Evolutionary conservation across 2,797 vertebrate species (phyloP), one percentile per base, ranked within the genome.

Genomic region (Borostomias antarcticus): DNA sequence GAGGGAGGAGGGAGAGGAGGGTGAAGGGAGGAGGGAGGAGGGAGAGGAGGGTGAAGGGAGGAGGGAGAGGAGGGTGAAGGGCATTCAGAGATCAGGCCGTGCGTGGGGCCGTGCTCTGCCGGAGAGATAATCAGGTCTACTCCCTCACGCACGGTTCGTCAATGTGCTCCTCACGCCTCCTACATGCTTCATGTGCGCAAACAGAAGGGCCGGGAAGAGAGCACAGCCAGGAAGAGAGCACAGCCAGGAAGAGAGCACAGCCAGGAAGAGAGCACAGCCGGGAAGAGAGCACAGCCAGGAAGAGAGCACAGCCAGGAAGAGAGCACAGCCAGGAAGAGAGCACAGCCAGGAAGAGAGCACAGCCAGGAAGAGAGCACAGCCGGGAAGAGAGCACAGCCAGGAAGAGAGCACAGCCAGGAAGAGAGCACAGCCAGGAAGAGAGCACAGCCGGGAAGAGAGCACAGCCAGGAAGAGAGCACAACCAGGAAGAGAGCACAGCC

Each of bases 41-140:
- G n/a, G n/a, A n/a, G n/a, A n/a, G n/a, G n/a, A n/a, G n/a, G n/a
- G n/a, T n/a, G n/a, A n/a, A n/a, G n/a, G n/a, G n/a, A n/a, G n/a
- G n/a, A n/a, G n/a, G n/a, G 52, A n/a, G 21, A 8, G 23, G 11
- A 53, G 33, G 25, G 21, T 35, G 30, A 40, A 65, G 63, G 26
- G 26, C 37, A 32, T 56, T 30, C 8, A 43, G 45, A 52, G 58
- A 61, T 3, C 65, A 28, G 45, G 4, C 37, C 45, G n/a, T 17
- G 43, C 13, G 8, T 48, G 54, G 25, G 28, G n/a, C n/a, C 0
- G 29, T 35, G 29, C 21, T 56, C 19, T 26, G 43, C 43, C n/a
- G 54, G 17, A n/a, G 37, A 30, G 51, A 65, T 74, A 62, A 77
- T 65, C 66, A 67, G 53, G 63, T 60, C 28, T 45, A 4, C n/a